These are phyloP conservation scores for Barypeithes pellucidus DNA, from an alignment of 2,888 invertebrate species.

Conservation along the genomic window DNA sequence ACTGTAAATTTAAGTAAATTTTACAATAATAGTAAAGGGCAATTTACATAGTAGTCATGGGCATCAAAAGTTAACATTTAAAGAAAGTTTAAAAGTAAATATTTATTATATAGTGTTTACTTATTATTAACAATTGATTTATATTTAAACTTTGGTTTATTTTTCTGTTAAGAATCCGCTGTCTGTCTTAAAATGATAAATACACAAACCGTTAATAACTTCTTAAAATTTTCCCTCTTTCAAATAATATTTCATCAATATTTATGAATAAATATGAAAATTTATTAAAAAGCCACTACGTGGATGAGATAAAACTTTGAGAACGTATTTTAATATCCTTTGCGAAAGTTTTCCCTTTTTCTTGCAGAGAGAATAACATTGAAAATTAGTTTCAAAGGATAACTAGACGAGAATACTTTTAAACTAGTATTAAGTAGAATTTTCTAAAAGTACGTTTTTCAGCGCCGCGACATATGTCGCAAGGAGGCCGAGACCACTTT, in stretches of 20 bases:
- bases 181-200: constrained; percentile 24
- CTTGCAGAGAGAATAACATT: neutral
- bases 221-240: constrained; percentile 8
- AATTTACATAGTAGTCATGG: no score
- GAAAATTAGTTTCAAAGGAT: constrained; percentile 19
- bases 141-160: neutral
- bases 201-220: constrained; percentile 13
- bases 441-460: no score
- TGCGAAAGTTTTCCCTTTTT: constrained; percentile 13
- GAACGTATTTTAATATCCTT: constrained; percentile 39
- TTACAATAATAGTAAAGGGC: no score
- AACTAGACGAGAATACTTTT: neutral
- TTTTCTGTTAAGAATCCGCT: neutral
- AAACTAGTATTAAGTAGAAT: neutral
- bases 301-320: constrained; percentile 45
- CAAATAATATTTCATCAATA: constrained; percentile 42
- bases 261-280: constrained; percentile 49
- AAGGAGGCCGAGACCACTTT: no score
- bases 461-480: no score
- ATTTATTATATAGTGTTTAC: neutral
- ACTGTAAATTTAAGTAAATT: no score
- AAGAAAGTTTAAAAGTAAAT: no score
- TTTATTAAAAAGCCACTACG: constrained; percentile 47
- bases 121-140: neutral
- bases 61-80: no score